phyloP scores from a whole-genome alignment of 2,888 invertebrate species.

The Neoascia interrupta region DNA sequence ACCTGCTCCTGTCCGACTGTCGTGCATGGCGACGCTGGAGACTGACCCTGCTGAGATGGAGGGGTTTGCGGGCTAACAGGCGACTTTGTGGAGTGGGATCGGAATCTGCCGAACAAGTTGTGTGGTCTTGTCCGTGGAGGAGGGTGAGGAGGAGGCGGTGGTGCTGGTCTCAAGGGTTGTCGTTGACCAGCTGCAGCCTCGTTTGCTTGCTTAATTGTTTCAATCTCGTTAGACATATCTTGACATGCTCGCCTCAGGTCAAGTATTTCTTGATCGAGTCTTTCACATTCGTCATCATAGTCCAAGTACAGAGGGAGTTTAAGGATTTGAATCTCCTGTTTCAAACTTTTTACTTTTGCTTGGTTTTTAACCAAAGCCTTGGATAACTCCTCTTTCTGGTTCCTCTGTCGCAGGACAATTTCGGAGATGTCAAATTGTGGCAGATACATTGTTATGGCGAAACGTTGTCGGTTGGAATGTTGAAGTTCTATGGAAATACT shows the following conservation, averaged over 20 bases:
- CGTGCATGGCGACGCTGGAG: not conserved
- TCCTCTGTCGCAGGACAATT: conserved; percentile 38
- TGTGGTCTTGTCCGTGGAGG: conserved; percentile 35
- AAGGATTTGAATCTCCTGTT: conserved; percentile 27
- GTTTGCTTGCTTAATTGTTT: conserved; percentile 23
- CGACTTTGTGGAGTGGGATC: not conserved
- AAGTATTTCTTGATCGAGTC: conserved; percentile 42
- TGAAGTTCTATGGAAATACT: conserved; percentile 50
- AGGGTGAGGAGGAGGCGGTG: conserved; percentile 41
- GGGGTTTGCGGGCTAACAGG: conserved; percentile 29
- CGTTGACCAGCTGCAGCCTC: conserved; percentile 12
- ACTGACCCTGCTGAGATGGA: not conserved
- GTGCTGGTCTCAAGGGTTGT: conserved; percentile 50
- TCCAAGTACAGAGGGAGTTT: conserved; percentile 29
- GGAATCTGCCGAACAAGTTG: conserved; percentile 13
- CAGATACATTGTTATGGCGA: conserved; percentile 52
- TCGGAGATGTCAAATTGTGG: conserved; percentile 55
- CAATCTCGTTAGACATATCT: conserved; percentile 43
- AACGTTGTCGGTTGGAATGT: conserved; percentile 43
- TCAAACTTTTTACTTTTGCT: conserved; percentile 24
- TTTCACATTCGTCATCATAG: conserved; percentile 41
- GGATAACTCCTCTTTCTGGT: conserved; percentile 19
- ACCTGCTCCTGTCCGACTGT: not conserved
- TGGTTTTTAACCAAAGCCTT: conserved; percentile 36
- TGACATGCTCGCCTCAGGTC: conserved; percentile 43